phyloP scores from a whole-genome alignment of 2,888 invertebrate species.

The Petrolisthes manimaculis region DNA sequence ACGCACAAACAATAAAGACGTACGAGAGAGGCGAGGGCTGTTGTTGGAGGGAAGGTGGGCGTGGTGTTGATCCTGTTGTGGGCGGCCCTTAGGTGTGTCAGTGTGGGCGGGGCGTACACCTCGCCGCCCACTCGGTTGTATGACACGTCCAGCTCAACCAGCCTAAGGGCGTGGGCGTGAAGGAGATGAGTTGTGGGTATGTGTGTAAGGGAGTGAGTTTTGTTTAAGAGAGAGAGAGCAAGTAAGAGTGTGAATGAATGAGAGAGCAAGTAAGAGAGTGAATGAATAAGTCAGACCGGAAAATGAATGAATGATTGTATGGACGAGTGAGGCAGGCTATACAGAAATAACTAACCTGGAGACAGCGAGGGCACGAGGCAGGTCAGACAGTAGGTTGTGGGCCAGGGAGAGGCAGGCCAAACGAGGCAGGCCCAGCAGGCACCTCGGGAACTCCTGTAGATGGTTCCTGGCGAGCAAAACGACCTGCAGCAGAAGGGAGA shows the following conservation, averaged over 20 bases:
- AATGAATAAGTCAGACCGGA: background rate
- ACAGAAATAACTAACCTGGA: conserved; percentile 42
- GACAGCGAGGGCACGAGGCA: conserved; percentile 72
- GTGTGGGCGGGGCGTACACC: conserved; percentile 36
- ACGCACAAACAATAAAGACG: conserved; percentile 1
- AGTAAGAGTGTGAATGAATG: background rate
- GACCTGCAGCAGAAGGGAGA: conserved; percentile 73
- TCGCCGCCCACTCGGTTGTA: conserved; percentile 69
- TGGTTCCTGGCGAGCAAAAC: conserved; percentile 81
- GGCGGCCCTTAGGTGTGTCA: conserved; percentile 40
- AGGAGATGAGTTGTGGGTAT: conserved; percentile 1
- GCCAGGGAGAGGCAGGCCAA: conserved; percentile 76
- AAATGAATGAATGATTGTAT: background rate
- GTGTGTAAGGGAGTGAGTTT: background rate
- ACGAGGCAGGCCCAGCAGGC: conserved; percentile 74
- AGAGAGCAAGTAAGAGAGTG: background rate
- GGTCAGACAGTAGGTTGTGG: conserved; percentile 73
- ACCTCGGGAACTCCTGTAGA: conserved; percentile 76
- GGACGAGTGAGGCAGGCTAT: too few relatives aligned
- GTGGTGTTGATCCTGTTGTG: conserved; percentile 44
- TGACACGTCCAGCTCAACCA: conserved; percentile 70
- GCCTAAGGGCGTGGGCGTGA: conserved; percentile 55
- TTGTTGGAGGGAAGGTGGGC: conserved; percentile 36
- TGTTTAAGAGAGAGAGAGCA: background rate
- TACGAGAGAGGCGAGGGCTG: conserved; percentile 43